These are phyloP conservation scores for Myotis davidii DNA, from an alignment of 2,113 vertebrate genomes.

Conservation along the genomic window DNA sequence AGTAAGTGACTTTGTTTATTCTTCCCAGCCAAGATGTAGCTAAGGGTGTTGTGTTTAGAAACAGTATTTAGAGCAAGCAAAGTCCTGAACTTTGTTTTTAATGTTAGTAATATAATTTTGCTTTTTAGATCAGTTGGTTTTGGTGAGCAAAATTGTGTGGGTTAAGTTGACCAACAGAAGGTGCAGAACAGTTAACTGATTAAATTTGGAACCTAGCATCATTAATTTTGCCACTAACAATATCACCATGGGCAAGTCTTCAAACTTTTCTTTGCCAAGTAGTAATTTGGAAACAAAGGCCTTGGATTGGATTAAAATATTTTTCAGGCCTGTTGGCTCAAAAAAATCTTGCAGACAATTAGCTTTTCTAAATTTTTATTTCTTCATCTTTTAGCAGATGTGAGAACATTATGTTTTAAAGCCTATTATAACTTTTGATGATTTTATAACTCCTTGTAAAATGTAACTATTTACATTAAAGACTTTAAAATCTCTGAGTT, in stretches of 20 bases:
- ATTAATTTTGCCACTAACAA: neutral
- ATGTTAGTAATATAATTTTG: constrained; percentile 62
- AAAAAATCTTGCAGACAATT: neutral
- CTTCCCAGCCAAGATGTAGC: constrained; percentile 62
- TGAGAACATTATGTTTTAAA: neutral
- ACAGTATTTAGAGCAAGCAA: constrained; percentile 48
- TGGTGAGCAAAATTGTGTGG: neutral
- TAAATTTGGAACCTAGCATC: neutral
- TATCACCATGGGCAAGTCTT: neutral
- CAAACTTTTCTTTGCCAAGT: neutral
- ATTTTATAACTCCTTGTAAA: neutral
- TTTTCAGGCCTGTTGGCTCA: neutral
- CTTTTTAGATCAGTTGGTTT: neutral
- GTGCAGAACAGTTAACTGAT: neutral
- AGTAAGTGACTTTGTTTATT: constrained; percentile 90
- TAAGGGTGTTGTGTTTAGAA: neutral
- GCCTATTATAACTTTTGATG: neutral
- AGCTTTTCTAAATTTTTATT: neutral
- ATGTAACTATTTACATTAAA: neutral
- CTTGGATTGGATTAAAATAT: neutral
- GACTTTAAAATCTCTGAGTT: neutral
- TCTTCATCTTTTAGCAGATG: constrained; percentile 22
- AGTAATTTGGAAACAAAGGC: neutral
- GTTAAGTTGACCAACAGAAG: neutral
- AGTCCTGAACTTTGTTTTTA: constrained; percentile 52